Percentiles rank a stretch among this genome's conserved stretches.
These are phyloP conservation scores for Cheilosia variabilis DNA, from an alignment of 2,888 invertebrate species.

Conservation along the genomic window DNA sequence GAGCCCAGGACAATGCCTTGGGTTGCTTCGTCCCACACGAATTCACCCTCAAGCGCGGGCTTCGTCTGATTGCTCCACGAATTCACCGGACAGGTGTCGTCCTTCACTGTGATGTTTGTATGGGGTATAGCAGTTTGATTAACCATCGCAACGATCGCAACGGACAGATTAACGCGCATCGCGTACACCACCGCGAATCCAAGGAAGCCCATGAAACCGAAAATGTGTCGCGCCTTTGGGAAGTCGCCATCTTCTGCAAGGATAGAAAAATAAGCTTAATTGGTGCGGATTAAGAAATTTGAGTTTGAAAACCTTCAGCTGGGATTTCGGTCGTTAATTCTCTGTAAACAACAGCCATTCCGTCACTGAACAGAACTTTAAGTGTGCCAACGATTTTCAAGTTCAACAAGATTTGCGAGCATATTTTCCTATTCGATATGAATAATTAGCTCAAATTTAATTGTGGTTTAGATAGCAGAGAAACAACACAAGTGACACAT, in stretches of 20 bases:
- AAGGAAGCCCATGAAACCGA: conserved; percentile 93
- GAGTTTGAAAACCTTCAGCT: conserved; percentile 4
- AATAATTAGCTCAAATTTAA: not conserved
- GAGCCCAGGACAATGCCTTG: conserved; percentile 92
- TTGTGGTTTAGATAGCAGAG: not conserved
- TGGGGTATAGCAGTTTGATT: conserved; percentile 88
- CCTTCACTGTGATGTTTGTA: conserved; percentile 85
- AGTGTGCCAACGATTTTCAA: not conserved
- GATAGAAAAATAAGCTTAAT: not conserved
- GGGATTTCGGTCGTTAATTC: not conserved
- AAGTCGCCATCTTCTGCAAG: conserved; percentile 77
- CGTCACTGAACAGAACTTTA: not conserved
- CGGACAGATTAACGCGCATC: conserved; percentile 95
- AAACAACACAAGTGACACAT: not conserved
- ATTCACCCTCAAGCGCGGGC: conserved; percentile 85
- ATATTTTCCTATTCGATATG: not conserved
- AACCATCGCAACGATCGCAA: conserved; percentile 98
- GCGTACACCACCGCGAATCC: conserved; percentile 96
- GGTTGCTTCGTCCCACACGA: conserved; percentile 90
- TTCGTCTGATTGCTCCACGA: conserved; percentile 81
- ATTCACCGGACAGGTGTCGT: conserved; percentile 85
- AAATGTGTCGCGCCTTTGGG: conserved; percentile 88
- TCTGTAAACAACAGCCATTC: not conserved
- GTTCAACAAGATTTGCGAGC: not conserved
- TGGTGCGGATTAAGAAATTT: not conserved